These are phyloP conservation scores for Pammene aurita DNA, from an alignment of 2,888 invertebrate species.

Conservation along the genomic window DNA sequence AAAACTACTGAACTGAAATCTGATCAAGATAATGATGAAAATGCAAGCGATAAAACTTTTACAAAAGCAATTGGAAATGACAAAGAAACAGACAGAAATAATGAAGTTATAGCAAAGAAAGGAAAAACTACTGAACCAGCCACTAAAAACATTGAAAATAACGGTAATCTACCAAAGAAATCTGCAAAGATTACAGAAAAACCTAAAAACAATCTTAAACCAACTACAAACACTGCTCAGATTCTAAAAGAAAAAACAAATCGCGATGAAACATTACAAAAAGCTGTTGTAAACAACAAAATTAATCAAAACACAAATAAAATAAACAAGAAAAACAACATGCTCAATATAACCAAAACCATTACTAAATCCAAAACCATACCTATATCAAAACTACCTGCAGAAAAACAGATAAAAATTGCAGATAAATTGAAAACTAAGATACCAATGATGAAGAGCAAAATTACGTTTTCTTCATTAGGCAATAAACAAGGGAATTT, in stretches of 20 bases:
- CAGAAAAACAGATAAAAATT: slow-evolving; percentile 3
- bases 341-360: slow-evolving; percentile 5
- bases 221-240: too few relatives aligned
- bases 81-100: not conserved
- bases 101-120: slow-evolving; percentile 14
- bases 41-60: not conserved
- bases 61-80: not conserved
- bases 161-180: not conserved
- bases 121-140: not conserved
- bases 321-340: not conserved
- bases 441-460: slow-evolving; percentile 32
- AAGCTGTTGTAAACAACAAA: slow-evolving; percentile 6
- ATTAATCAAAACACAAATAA: not conserved
- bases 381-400: not conserved
- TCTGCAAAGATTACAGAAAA: not conserved
- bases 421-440: slow-evolving; percentile 25
- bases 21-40: not conserved
- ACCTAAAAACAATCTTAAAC: slow-evolving; percentile 7
- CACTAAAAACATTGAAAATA: not conserved
- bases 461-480: slow-evolving; percentile 23
- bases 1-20: not conserved
- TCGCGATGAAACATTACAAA: slow-evolving; percentile 5
- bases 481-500: slow-evolving; percentile 44
- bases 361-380: slow-evolving; percentile 7
- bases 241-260: slow-evolving; percentile 18